Conservation (phyloP, 2,797 vertebrate genomes). For the Anguilla megastoma region DNA sequence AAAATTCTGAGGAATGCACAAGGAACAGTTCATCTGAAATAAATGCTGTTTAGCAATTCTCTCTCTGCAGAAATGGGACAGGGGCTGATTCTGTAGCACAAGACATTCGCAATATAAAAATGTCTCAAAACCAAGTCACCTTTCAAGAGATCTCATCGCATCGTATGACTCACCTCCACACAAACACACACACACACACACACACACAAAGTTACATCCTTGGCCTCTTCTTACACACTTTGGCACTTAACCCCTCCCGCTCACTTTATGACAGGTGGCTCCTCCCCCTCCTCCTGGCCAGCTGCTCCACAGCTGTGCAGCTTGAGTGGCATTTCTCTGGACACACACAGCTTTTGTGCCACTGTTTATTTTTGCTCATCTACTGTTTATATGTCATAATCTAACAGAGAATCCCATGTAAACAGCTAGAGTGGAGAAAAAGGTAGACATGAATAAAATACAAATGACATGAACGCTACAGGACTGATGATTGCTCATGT, state of each 20-base stretch:
- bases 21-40: conserved; percentile 39
- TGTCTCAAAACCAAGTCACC: conserved; percentile 38
- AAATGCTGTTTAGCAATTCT: conserved; percentile 12
- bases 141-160: conserved; percentile 41
- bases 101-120: conserved; percentile 23
- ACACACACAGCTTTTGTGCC: conserved; percentile 8
- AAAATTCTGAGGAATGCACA: conserved; percentile 34
- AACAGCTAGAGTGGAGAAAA: conserved; percentile 27
- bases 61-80: conserved; percentile 14
- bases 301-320: conserved; percentile 33
- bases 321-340: conserved; percentile 18
- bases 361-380: conserved; percentile 33
- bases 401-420: conserved; percentile 26
- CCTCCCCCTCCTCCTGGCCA: conserved; percentile 4
- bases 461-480: neutral
- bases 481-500: conserved; percentile 10
- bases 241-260: neutral
- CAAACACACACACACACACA: neutral
- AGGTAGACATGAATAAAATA: neutral
- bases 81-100: conserved; percentile 4
- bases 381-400: conserved; percentile 27
- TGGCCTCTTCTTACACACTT: neutral
- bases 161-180: neutral
- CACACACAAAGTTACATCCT: neutral
- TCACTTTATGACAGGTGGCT: neutral